Base-by-base conservation (phyloP, 1,140 invertebrate genomes). In the Proctacanthus coquilletti region DNA sequence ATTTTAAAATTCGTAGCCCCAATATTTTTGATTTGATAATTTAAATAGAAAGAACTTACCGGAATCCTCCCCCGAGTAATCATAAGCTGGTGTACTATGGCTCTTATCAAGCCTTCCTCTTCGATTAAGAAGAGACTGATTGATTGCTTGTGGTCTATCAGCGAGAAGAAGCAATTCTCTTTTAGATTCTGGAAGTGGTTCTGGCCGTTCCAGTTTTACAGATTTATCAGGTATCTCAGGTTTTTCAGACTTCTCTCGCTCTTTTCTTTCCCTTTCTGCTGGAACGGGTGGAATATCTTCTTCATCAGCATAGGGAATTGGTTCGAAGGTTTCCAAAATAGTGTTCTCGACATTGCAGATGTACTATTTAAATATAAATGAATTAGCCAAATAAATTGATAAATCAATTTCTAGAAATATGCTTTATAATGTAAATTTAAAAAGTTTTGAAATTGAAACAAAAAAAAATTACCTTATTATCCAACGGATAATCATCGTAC, bases 61-160 rank as follows among this genome's bases (percentile, higher is more conserved):
- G 8, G 49, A 46, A 42, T 63, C 54, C 43, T 53, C 49, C 8
- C 66, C 63, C 2, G 64, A 68, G 45, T 74, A 66, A 56, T 83
- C 77, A 56, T 82, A 82, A 0, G 76, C 75, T 0, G 80, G 79
- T 4, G 77, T 80, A 42, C 78, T 83, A 49, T 77, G 70, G 47
- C 75, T 79, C 57, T 83, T 82, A 58, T 84, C 79, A 27, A 83
- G 57, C 43, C 65, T 68, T 27, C 64, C 76, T 27, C 67, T 65
- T 38, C 60, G 44, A 29, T 45, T 36, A 5, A 60, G 41, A 2
- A 60, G 48, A 9, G 51, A 44, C 43, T 49, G 44, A 29, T 63
- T 63, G 18, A 62, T 50, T 39, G 58, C 50, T 44, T 62, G 51
- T 5, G n/a, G n/a, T n/a, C n/a, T n/a, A n/a, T n/a, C n/a, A n/a